phyloP scores from a whole-genome alignment of 2,113 vertebrate genomes.

The Chiloscyllium plagiosum region DNA sequence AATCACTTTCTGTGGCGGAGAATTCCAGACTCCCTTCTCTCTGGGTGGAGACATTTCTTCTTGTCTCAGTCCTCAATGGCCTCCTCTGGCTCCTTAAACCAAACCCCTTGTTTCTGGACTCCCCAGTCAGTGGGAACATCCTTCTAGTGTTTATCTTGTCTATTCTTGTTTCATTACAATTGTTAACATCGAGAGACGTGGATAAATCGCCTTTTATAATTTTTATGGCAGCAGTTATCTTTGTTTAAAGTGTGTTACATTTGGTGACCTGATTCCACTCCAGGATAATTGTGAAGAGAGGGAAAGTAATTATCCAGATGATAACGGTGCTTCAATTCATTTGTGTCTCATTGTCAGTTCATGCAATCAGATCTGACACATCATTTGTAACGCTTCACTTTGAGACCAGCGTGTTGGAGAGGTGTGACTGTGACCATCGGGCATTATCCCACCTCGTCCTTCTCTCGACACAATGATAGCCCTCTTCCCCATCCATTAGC shows the following conservation, averaged over 20 bases:
- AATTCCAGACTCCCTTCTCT: too few relatives aligned
- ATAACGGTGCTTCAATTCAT: neutral
- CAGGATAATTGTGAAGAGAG: neutral
- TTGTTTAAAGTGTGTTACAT: neutral
- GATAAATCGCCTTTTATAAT: neutral
- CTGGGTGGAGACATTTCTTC: too few relatives aligned
- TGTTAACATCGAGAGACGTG: neutral
- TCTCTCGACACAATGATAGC: neutral
- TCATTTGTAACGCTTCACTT: neutral
- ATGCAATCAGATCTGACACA: neutral
- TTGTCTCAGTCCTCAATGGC: too few relatives aligned
- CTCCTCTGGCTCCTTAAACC: too few relatives aligned
- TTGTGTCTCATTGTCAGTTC: neutral
- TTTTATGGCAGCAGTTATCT: neutral
- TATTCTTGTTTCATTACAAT: neutral
- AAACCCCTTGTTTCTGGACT: too few relatives aligned
- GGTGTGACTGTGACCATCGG: neutral
- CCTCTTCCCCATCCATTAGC: neutral
- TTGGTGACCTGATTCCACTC: neutral
- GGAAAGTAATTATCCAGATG: neutral
- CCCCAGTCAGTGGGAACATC: too few relatives aligned
- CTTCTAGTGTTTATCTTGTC: too few relatives aligned
- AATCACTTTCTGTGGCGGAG: too few relatives aligned
- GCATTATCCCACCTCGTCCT: neutral
- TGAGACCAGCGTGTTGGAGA: neutral